Evolutionary conservation across 2,797 vertebrate genomes (phyloP), one percentile per base, ranked within the genome.

Genomic region (Galagoides demidoff): DNA sequence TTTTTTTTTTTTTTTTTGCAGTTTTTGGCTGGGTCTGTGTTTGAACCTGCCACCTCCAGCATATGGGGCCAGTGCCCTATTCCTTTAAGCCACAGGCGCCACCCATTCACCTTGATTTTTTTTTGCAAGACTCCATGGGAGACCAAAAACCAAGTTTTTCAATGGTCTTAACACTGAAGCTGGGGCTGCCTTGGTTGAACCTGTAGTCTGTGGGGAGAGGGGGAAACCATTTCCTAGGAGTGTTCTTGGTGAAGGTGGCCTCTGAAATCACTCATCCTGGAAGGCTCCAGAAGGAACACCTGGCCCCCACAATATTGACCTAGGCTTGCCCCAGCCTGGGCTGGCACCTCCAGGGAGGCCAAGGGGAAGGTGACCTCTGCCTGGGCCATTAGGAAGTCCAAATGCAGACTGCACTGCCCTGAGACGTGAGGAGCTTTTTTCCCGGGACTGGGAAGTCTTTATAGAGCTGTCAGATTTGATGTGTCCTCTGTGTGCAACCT

Each of bases 401-500:
- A 0, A n/a, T 25, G 57, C 74, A 86, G 37, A 45, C 29, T 37
- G 22, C 3, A 10, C 12, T n/a, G 5, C 20, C 37, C 22, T 29
- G 37, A 37, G 83, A 14, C 64, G 11, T n/a, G 19, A 55, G 7
- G 0, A 5, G 0, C 23, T 45, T 59, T 12, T 77, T 31, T 55
- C 37, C 52, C 14, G 16, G 49, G 16, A 52, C 14, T 13, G 2
- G 19, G 52, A 61, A 70, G 45, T 31, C 63, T 27, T 22, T 1
- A 29, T 4, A 19, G 39, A 34, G 3, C 43, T 22, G 7, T 34
- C 43, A 7, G 9, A 77, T 84, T 61, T 37, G 12, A 7, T 19
- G 31, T 1, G 4, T 45, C 39, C 2, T 57, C 8, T 11, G 29
- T 2, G 1, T 61, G 20, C 10, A 11, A 0, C 2, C 16, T 11